A percentile compares a stretch with the other conserved stretches of the same genome.
phyloP scores from a whole-genome alignment of 2,113 vertebrate genomes.

The Charina bottae region DNA sequence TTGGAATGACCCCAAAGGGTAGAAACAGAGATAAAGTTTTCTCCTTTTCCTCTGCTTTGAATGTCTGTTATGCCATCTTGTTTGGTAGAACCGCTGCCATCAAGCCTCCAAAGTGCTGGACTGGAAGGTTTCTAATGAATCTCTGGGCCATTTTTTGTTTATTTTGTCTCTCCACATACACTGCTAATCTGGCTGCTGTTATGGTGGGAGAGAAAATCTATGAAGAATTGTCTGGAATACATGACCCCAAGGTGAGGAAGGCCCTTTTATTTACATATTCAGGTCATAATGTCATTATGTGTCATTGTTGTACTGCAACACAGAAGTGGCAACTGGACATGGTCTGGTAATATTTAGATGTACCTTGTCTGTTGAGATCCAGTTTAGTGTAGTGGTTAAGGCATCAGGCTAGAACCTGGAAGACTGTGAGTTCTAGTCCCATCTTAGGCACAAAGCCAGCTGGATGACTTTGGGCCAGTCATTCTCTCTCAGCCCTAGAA shows the following conservation, averaged over 20 bases:
- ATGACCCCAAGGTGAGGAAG: constrained; percentile 85
- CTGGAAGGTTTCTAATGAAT: constrained; percentile 87
- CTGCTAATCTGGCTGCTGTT: constrained; percentile 85
- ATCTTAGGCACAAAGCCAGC: background rate
- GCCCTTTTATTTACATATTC: constrained; percentile 38
- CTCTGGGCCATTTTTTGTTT: constrained; percentile 90
- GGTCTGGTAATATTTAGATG: background rate
- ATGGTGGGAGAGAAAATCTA: constrained; percentile 91
- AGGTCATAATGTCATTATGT: constrained; percentile 14
- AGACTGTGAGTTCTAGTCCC: background rate
- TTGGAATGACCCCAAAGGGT: constrained; percentile 84
- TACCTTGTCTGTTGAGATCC: background rate
- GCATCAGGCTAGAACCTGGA: background rate
- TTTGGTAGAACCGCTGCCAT: constrained; percentile 86
- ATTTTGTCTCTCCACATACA: constrained; percentile 86
- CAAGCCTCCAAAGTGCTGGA: constrained; percentile 87
- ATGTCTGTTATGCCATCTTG: constrained; percentile 83
- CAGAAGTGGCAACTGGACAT: background rate
- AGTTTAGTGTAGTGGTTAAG: background rate
- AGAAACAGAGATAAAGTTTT: constrained; percentile 83
- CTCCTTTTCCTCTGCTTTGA: constrained; percentile 85
- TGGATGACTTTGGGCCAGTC: background rate
- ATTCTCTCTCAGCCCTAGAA: background rate
- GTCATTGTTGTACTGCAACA: background rate
- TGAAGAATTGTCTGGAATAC: constrained; percentile 88